Percentiles rank a stretch among this genome's conserved stretches.
These are phyloP conservation scores for Phortica magna DNA, from an alignment of 2,888 invertebrate species.

Conservation along the genomic window DNA sequence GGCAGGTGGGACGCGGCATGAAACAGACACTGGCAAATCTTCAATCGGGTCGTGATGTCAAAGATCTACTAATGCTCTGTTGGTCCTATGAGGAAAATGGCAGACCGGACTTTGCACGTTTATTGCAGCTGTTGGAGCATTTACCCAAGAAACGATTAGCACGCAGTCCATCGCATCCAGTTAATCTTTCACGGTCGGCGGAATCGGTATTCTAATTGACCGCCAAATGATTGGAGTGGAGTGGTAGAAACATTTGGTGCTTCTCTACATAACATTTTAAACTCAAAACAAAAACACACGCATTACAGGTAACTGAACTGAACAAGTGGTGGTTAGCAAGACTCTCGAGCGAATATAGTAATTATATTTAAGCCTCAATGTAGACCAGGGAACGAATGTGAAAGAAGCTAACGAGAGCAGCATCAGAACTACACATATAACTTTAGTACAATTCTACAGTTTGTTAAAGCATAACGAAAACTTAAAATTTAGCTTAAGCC, in stretches of 20 bases:
- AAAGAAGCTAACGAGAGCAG: background rate
- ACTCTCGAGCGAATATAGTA: background rate
- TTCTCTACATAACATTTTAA: slow-evolving; percentile 40
- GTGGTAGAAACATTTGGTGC: slow-evolving; percentile 31
- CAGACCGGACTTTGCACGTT: slow-evolving; percentile 92
- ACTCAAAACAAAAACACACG: slow-evolving; percentile 40
- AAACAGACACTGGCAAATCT: slow-evolving; percentile 96
- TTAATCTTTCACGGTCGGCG: slow-evolving; percentile 96
- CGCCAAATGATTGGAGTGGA: slow-evolving; percentile 24
- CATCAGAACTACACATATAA: background rate
- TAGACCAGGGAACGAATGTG: background rate
- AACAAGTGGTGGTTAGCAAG: slow-evolving; percentile 27
- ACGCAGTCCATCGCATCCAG: slow-evolving; percentile 98
- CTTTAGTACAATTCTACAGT: slow-evolving; percentile 25
- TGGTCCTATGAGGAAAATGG: slow-evolving; percentile 93
- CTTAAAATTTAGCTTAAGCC: background rate
- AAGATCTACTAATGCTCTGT: slow-evolving; percentile 98
- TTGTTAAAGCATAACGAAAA: slow-evolving; percentile 10
- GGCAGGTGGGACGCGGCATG: slow-evolving; percentile 98
- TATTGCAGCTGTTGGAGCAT: slow-evolving; percentile 91
- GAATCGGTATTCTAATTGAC: slow-evolving; percentile 91
- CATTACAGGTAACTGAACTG: slow-evolving; percentile 30
- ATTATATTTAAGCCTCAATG: slow-evolving; percentile 2
- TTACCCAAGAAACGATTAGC: slow-evolving; percentile 97
- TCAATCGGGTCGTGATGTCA: slow-evolving; percentile 96